Evolutionary conservation across 2,113 vertebrate species (phyloP).

Genomic region (Noturus placidus): DNA sequence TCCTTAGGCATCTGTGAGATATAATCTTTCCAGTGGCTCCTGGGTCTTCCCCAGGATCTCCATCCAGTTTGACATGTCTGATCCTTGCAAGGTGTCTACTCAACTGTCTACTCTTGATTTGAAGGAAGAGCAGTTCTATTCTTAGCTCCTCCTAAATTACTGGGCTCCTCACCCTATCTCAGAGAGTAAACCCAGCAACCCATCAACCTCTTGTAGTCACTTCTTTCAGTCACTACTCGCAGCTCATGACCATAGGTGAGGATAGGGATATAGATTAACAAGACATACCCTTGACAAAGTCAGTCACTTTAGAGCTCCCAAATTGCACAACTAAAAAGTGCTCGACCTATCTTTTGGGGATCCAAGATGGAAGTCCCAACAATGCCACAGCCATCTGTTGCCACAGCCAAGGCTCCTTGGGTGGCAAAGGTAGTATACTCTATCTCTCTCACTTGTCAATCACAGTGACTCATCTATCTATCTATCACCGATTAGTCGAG

Average conservation of each 20-base stretch:
- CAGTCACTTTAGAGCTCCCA: background rate
- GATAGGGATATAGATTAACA: background rate
- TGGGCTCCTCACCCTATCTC: background rate
- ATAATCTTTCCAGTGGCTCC: background rate
- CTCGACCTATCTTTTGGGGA: background rate
- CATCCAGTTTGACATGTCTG: background rate
- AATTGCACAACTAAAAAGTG: background rate
- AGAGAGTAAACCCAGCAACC: background rate
- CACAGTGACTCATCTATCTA: background rate
- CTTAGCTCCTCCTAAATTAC: background rate
- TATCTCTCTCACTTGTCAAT: background rate
- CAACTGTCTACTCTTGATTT: background rate
- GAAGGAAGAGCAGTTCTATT: background rate
- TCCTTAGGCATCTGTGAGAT: background rate
- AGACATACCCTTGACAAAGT: background rate
- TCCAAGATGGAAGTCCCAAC: background rate
- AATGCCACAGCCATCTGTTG: background rate
- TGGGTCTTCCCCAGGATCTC: background rate
- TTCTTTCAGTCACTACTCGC: background rate
- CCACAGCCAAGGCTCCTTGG: background rate
- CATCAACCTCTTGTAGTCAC: background rate
- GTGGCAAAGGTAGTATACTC: background rate
- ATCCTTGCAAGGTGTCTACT: background rate
- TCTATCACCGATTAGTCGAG: too few species aligned
- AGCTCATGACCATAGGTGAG: background rate